Evolutionary conservation across 2,113 vertebrate species (phyloP), one percentile per base, ranked within the genome.

Genomic region (Heterochromis multidens): DNA sequence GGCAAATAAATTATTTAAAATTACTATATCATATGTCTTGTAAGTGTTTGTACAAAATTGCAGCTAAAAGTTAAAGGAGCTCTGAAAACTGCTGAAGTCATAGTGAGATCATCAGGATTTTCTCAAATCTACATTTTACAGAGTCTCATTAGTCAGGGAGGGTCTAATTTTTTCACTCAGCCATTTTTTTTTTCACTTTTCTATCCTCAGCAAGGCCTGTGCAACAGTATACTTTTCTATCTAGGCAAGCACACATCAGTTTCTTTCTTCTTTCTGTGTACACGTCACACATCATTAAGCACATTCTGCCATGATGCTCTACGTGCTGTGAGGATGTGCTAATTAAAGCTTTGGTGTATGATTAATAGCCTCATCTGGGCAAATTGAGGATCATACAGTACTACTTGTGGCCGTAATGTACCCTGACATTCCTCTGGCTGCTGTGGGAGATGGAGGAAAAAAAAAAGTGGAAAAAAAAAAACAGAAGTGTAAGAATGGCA

Each of bases 231-330:
- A 77, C 31, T 78, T 87, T 81, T 83, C 72, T 83, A 33, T 80
- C 43, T 12, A 40, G 43, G 82, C 82, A 70, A 56, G 40, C 87
- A 31, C 57, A 31, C 3, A n/a, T 7, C 59, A 72, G 49, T 56
- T 35, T 84, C 57, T 79, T 8, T 79, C 43, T 63, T 54, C 70
- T 74, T 54, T 31, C 77, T 85, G 46, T 86, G 79, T 83, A 81
- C 80, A 77, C 40, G 81, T 82, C 86, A 81, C 88, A 87, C 80
- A 80, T 85, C 80, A 81, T 91, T 91, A 84, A 80, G 65, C 81
- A 33, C 65, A 43, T 52, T 89, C 62, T 86, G 57, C 65, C 79
- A 70, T 2, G 12, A 35, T 77, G 79, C 82, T 77, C 70, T 70
- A 76, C 11, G 80, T 21, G 74, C 82, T 74, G 56, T 7, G 1